Evolutionary conservation across 1,140 invertebrate genomes (phyloP).

Genomic region (Drosophila pruinosa): DNA sequence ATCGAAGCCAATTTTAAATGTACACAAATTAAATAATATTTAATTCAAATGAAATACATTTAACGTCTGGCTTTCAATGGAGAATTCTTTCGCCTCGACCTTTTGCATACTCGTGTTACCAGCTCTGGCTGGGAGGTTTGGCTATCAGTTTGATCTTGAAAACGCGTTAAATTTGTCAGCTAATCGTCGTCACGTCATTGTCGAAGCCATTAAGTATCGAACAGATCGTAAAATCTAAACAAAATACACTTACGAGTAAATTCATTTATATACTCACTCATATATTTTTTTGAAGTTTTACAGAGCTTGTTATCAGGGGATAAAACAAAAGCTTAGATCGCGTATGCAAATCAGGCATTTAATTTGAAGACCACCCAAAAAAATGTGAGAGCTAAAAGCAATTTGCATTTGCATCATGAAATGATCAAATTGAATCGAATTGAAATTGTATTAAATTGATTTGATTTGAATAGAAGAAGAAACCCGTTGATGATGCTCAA

Average conservation of each 20-base stretch:
- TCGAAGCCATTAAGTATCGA: conserved; percentile 45
- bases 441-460: conserved; percentile 23
- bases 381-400: conserved; percentile 46
- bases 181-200: conserved; percentile 61
- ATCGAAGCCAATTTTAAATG: not conserved
- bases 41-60: not conserved
- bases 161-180: conserved; percentile 48
- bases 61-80: not conserved
- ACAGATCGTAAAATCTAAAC: conserved; percentile 20
- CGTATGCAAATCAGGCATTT: conserved; percentile 59
- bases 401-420: conserved; percentile 72
- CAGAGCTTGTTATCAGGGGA: conserved; percentile 13
- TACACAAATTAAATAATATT: not conserved
- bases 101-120: not conserved
- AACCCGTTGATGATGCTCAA: conserved; percentile 1
- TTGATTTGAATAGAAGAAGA: conserved; percentile 21
- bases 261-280: conserved; percentile 7
- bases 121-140: not conserved
- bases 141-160: conserved; percentile 29
- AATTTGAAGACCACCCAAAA: conserved; percentile 63
- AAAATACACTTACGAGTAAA: not conserved
- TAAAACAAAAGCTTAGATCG: conserved; percentile 58
- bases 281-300: conserved; percentile 5
- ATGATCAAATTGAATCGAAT: conserved; percentile 20
- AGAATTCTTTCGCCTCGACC: not conserved